phyloP scores from a whole-genome alignment of 35 echinoderm and acorn worm species.

The Anneissia japonica region DNA sequence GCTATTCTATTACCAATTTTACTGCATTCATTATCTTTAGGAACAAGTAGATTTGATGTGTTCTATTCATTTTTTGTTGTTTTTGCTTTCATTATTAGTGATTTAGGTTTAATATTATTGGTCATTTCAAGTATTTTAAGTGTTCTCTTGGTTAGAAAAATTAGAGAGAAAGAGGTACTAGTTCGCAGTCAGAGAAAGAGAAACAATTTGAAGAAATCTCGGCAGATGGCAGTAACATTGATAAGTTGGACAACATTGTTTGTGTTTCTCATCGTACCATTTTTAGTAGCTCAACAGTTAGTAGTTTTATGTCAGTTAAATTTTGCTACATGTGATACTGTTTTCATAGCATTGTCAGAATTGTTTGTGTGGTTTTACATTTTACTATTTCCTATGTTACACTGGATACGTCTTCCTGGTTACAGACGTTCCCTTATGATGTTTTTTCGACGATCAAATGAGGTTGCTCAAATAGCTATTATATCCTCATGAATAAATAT shows the following conservation, averaged over 20 bases:
- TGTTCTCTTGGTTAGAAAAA: background rate
- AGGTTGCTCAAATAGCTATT: too few relatives aligned
- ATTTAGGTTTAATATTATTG: background rate
- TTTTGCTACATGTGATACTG: too few relatives aligned
- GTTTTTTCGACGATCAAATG: background rate
- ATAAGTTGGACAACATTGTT: background rate
- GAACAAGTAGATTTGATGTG: background rate
- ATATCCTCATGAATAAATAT: too few relatives aligned
- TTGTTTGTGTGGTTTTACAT: background rate
- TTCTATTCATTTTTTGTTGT: background rate
- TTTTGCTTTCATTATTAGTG: background rate
- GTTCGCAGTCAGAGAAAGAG: background rate
- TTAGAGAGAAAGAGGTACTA: background rate
- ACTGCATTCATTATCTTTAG: background rate
- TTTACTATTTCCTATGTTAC: background rate
- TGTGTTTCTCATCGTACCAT: background rate
- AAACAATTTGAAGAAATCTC: background rate
- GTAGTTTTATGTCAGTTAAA: background rate
- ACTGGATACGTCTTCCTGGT: background rate
- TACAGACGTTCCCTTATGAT: background rate
- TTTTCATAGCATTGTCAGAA: background rate
- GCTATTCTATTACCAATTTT: background rate
- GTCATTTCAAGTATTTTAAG: background rate
- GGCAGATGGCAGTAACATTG: background rate
- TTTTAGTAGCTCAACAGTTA: background rate